A percentile compares a stretch with the other conserved stretches of the same genome.
Evolutionary conservation across 2,113 vertebrate genomes (phyloP).

Genomic region (Sinocyclocheilus rhinocerous): DNA sequence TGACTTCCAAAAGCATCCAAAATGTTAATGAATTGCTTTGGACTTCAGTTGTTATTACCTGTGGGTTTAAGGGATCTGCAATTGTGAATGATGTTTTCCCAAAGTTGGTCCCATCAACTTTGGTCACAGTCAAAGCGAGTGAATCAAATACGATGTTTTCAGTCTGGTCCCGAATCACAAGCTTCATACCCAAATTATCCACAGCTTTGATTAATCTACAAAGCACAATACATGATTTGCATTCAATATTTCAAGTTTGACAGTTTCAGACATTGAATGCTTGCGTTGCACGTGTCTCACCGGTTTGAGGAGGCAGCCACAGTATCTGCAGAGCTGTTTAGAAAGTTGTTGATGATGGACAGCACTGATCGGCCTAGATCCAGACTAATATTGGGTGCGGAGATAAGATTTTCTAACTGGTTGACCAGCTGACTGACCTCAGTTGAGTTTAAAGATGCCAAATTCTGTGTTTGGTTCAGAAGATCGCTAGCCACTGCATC

Average conservation of each 20-base stretch:
- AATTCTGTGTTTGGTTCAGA: slow-evolving; percentile 59
- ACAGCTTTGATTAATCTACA: slow-evolving; percentile 84
- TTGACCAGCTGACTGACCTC: slow-evolving; percentile 76
- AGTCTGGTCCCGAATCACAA: slow-evolving; percentile 72
- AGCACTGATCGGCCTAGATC: slow-evolving; percentile 67
- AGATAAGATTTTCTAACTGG: slow-evolving; percentile 78
- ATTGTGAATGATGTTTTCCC: slow-evolving; percentile 77
- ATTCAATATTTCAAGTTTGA: not conserved
- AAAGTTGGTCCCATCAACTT: slow-evolving; percentile 78
- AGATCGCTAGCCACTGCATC: slow-evolving; percentile 43
- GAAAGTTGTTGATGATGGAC: slow-evolving; percentile 77
- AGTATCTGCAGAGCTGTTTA: slow-evolving; percentile 69
- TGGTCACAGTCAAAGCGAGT: slow-evolving; percentile 83
- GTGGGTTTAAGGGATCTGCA: slow-evolving; percentile 72
- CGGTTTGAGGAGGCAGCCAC: slow-evolving; percentile 79
- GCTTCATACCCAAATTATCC: slow-evolving; percentile 82
- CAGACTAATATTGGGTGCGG: slow-evolving; percentile 66
- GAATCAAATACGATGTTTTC: slow-evolving; percentile 74
- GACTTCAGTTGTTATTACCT: slow-evolving; percentile 67
- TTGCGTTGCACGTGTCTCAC: slow-evolving; percentile 65
- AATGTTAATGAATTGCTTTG: not conserved
- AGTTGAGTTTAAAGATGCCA: slow-evolving; percentile 61
- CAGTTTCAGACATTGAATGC: not conserved
- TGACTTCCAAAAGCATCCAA: not conserved
- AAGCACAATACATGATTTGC: not conserved